A percentile compares a stretch with the other conserved stretches of the same genome.
phyloP scores from a whole-genome alignment of 2,113 vertebrate genomes.

The Elanus axillaris region DNA sequence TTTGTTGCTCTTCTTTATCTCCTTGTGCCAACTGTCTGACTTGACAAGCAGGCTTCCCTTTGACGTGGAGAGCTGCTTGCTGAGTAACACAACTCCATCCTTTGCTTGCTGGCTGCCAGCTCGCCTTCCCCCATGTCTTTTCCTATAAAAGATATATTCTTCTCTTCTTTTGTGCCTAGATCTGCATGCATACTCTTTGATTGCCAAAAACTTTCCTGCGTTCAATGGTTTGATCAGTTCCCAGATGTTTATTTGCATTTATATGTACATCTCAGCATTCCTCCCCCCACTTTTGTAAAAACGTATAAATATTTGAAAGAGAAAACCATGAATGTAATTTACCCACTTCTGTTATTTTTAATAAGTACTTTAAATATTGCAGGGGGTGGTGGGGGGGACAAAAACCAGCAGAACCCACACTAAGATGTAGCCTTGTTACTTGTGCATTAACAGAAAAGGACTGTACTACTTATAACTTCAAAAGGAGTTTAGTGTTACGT shows the following conservation, averaged over 20 bases:
- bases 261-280: neutral
- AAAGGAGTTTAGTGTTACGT: neutral
- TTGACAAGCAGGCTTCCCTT: neutral
- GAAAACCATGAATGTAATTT: conserved; percentile 38
- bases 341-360: conserved; percentile 20
- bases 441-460: neutral
- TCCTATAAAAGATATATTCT: neutral
- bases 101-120: neutral
- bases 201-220: conserved; percentile 11
- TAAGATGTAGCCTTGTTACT: neutral
- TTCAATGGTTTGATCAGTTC: neutral
- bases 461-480: neutral
- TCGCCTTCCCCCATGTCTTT: neutral
- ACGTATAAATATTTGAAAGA: conserved; percentile 52
- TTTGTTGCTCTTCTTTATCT: neutral
- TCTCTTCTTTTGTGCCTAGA: neutral
- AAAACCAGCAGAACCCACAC: neutral
- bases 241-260: conserved; percentile 63
- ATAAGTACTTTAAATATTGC: neutral
- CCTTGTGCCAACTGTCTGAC: neutral
- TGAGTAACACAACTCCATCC: neutral
- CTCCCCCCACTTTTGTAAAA: conserved; percentile 10
- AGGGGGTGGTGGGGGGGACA: neutral
- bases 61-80: neutral
- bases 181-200: neutral